These are phyloP conservation scores for Ranitomeya imitator DNA, from an alignment of 2,113 vertebrate genomes.

Conservation along the genomic window DNA sequence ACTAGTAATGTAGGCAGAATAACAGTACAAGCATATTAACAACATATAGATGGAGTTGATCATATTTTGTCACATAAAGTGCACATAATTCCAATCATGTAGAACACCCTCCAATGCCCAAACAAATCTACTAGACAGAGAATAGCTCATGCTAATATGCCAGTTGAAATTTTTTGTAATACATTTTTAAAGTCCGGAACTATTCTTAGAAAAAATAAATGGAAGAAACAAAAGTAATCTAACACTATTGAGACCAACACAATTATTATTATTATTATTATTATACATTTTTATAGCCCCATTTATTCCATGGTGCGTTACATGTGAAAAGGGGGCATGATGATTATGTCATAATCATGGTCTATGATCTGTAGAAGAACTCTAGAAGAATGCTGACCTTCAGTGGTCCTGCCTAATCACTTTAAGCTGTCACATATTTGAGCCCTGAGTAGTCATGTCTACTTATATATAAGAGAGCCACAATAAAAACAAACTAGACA, in stretches of 20 bases:
- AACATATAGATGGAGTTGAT: background rate
- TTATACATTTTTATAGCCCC: no score
- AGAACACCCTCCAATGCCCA: background rate
- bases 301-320: no score
- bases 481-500: no score
- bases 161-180: background rate
- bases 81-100: background rate
- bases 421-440: no score
- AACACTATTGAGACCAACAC: background rate
- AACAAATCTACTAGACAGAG: background rate
- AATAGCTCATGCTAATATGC: background rate
- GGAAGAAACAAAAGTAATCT: no score
- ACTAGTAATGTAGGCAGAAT: background rate
- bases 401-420: no score
- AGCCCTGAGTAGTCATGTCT: no score
- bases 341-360: background rate
- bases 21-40: background rate
- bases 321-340: background rate
- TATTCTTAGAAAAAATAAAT: no score
- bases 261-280: background rate
- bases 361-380: no score
- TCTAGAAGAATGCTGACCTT: no score
- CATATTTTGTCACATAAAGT: background rate
- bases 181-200: background rate
- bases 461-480: no score